A percentile compares a stretch with the other conserved stretches of the same genome.
Evolutionary conservation across 1,140 invertebrate genomes (phyloP).

Genomic region (fruit fly (Drosophila melanogaster)): DNA sequence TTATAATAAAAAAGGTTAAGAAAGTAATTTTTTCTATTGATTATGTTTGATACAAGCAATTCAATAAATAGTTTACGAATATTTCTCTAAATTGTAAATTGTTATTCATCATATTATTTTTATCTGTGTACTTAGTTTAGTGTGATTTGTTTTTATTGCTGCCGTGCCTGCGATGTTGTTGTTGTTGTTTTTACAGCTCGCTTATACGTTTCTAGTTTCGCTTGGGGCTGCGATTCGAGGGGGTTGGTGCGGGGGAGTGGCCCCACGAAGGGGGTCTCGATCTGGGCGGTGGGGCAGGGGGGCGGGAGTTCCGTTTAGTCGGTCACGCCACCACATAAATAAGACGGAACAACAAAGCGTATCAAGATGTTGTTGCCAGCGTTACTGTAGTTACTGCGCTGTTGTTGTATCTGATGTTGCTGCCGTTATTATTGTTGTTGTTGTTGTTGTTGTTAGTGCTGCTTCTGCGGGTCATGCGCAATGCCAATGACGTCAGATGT

Average conservation of each 20-base stretch:
- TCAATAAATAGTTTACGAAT: background rate
- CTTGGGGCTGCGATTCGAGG: conserved; percentile 5
- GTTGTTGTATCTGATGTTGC: background rate
- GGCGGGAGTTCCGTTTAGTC: conserved; percentile 74
- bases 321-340: conserved; percentile 79
- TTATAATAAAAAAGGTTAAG: too few species aligned
- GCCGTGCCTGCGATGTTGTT: conserved; percentile 52
- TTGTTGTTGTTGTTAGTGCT: conserved; percentile 31
- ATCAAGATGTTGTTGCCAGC: conserved; percentile 54
- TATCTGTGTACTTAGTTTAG: conserved; percentile 1
- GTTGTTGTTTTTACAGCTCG: conserved; percentile 47
- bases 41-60: too few species aligned
- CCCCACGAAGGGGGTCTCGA: conserved; percentile 1
- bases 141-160: conserved; percentile 44
- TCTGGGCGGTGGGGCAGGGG: conserved; percentile 19
- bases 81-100: background rate
- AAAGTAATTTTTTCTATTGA: too few species aligned
- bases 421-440: conserved; percentile 29
- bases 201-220: conserved; percentile 45
- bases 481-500: conserved; percentile 72
- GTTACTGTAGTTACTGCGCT: conserved; percentile 41
- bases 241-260: background rate
- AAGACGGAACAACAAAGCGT: conserved; percentile 63
- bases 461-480: conserved; percentile 73
- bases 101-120: background rate